These are phyloP conservation scores for Lepus timidus DNA, from an alignment of 2,113 vertebrate species.

Conservation along the genomic window DNA sequence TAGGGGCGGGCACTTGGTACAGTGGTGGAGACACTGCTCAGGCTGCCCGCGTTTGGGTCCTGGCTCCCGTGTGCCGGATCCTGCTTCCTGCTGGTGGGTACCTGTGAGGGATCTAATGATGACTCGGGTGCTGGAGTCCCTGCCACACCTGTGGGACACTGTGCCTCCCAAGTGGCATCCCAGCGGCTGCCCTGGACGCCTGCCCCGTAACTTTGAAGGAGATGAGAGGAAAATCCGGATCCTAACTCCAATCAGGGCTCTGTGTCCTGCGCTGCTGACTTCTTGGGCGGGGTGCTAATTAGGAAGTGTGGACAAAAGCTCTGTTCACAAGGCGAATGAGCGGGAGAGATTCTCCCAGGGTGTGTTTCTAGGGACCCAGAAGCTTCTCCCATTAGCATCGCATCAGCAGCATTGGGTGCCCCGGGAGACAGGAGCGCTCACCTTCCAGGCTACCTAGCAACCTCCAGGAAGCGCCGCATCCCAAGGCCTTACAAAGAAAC, in stretches of 20 bases:
- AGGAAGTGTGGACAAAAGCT: not conserved
- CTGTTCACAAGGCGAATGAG: not conserved
- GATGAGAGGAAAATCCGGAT: not conserved
- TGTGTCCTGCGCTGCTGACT: not conserved
- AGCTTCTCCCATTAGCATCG: constrained; percentile 39
- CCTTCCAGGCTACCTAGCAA: constrained; percentile 77
- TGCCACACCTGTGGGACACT: too few relatives aligned
- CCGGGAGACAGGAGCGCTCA: constrained; percentile 62
- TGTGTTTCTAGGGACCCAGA: constrained; percentile 25
- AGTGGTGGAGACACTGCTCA: too few relatives aligned
- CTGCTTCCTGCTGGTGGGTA: too few relatives aligned
- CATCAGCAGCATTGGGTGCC: not conserved
- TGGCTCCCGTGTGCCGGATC: too few relatives aligned
- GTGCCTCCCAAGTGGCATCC: too few relatives aligned
- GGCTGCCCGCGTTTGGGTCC: not conserved
- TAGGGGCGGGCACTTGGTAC: too few relatives aligned
- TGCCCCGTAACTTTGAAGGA: not conserved
- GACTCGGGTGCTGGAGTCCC: too few relatives aligned
- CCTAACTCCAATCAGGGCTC: not conserved
- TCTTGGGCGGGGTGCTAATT: not conserved
- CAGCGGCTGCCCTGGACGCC: too few relatives aligned
- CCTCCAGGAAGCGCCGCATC: constrained; percentile 24
- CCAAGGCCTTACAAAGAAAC: not conserved
- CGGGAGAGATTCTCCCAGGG: not conserved
- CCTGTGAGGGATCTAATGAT: too few relatives aligned